phyloP scores from a whole-genome alignment of 1,140 invertebrate genomes.

The Sinella curviseta region DNA sequence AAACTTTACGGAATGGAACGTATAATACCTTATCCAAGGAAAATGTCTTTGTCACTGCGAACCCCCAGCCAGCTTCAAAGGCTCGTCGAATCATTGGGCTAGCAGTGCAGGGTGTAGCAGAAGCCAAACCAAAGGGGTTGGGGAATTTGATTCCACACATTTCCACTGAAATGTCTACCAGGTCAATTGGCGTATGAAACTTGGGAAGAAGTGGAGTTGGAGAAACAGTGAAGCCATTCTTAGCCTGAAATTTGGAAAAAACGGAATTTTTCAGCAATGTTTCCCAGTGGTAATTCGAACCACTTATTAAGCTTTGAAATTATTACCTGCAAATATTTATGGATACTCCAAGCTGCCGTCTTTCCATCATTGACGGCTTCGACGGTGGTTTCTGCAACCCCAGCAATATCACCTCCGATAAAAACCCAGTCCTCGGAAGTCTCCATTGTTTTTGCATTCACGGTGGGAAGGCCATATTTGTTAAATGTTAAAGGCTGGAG shows the following conservation, averaged over 20 bases:
- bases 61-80: conserved; percentile 95
- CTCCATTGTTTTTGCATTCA: conserved; percentile 75
- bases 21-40: conserved; percentile 79
- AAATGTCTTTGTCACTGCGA: conserved; percentile 95
- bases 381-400: conserved; percentile 92
- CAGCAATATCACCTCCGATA: conserved; percentile 90
- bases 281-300: background rate
- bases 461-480: conserved; percentile 75
- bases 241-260: conserved; percentile 59
- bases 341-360: conserved; percentile 93
- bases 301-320: background rate
- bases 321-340: conserved; percentile 82
- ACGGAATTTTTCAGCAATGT: background rate
- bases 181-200: conserved; percentile 90
- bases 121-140: conserved; percentile 96
- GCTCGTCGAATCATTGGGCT: conserved; percentile 91
- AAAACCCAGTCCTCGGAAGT: conserved; percentile 79
- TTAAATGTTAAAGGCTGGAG: conserved; percentile 57
- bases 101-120: conserved; percentile 91
- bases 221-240: conserved; percentile 64
- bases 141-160: conserved; percentile 91
- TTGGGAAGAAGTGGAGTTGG: conserved; percentile 75
- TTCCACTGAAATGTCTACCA: conserved; percentile 87
- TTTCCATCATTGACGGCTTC: conserved; percentile 99
- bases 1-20: background rate